Percentiles rank a stretch among this genome's conserved stretches.
These are phyloP conservation scores for Microplitis mediator DNA, from an alignment of 1,140 invertebrate species.

Conservation along the genomic window DNA sequence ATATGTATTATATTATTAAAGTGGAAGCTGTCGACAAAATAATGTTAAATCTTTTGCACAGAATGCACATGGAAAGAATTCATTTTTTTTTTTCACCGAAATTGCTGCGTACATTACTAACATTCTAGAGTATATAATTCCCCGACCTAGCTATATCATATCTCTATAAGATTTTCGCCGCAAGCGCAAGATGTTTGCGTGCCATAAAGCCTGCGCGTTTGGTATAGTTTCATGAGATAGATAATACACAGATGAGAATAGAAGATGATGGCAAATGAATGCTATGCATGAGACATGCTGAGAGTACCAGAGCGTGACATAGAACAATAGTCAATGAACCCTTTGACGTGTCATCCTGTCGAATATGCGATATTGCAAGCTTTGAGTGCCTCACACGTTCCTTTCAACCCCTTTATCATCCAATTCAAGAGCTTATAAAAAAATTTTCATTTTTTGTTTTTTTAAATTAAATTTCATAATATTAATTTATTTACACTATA, in stretches of 20 bases:
- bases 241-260: neutral
- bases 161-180: slow-evolving; percentile 12
- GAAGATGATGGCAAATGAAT: neutral
- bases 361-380: slow-evolving; percentile 14
- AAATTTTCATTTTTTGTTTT: too few species aligned
- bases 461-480: too few species aligned
- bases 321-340: slow-evolving; percentile 17
- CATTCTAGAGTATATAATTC: neutral
- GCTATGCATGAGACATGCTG: slow-evolving; percentile 7
- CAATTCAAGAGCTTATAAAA: neutral
- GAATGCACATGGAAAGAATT: too few species aligned
- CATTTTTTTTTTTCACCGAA: neutral
- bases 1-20: too few species aligned
- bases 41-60: too few species aligned
- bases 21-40: too few species aligned
- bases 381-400: neutral
- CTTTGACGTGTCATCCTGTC: slow-evolving; percentile 14
- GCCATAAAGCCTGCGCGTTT: neutral
- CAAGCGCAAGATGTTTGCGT: slow-evolving; percentile 9
- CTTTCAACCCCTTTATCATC: neutral
- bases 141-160: neutral
- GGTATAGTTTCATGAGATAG: neutral
- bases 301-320: slow-evolving; percentile 3
- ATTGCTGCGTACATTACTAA: neutral
- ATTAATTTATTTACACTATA: too few species aligned